Evolutionary conservation across 1,140 invertebrate species (phyloP), one percentile per base, ranked within the genome.

Genomic region (Micrasema minimum): DNA sequence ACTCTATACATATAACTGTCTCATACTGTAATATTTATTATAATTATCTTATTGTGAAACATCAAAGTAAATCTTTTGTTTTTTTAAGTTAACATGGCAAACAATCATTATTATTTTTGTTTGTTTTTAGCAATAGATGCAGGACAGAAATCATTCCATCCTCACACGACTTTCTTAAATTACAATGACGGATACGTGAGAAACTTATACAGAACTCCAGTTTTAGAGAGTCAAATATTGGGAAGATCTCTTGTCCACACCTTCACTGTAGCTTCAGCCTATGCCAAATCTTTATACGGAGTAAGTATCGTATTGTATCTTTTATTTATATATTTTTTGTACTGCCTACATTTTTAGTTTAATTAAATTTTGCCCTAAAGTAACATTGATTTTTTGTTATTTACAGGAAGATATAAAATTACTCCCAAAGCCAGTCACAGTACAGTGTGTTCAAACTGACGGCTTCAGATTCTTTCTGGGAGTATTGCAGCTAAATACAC

Each of bases 401-500:
- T 85, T 85, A 72, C 80, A 90, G 89, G 81, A 88, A 26, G 77
- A 89, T 77, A 85, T 90, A 1, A 87, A 87, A 76, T 82, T 88
- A 71, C 82, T 92, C 48, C 90, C 92, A 12, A 87, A 91, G 77
- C 95, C 95, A n/a, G 83, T 96, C 50, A 88, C 89, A 26, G 78
- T 96, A 9, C 94, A 96, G 77, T 90, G 90, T 77, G 85, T 96
- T 70, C 91, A 95, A 53, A 90, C 90, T 1, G 89, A 95, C 78
- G 89, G 92, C 12, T 82, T 87, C 66, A 79, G 83, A 6, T 93
- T 93, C 77, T 89, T 94, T 77, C 96, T 96, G 80, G 90, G 90
- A 9, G 87, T 93, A 38, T 89, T 93, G 72, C 93, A 96, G 81
- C 82, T 97, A n/a, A 96, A 96, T 77, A 95, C 93, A 1, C 80